These are phyloP conservation scores for Poecilus cupreus DNA, from an alignment of 2,888 invertebrate species.

Conservation along the genomic window DNA sequence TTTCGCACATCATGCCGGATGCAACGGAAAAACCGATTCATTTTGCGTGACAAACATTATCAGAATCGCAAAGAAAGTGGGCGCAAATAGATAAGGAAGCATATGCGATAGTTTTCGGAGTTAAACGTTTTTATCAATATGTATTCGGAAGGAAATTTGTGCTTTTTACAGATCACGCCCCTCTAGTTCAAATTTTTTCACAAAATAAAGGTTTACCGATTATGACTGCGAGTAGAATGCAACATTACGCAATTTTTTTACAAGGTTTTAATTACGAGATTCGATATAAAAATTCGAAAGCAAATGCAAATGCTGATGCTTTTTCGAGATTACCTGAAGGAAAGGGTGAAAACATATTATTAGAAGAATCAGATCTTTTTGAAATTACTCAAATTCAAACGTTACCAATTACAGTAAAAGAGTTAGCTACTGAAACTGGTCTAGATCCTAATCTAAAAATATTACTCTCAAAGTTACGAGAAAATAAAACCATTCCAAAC, in stretches of 20 bases:
- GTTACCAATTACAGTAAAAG: neutral
- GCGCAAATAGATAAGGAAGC: neutral
- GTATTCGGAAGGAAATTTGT: slow-evolving; percentile 8
- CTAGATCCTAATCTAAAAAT: neutral
- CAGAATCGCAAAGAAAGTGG: neutral
- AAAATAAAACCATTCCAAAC: too few species aligned
- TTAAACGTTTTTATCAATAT: neutral
- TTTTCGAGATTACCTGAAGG: too few species aligned
- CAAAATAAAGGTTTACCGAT: neutral
- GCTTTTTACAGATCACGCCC: neutral
- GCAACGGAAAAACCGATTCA: neutral
- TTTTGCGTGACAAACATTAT: neutral
- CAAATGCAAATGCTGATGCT: neutral
- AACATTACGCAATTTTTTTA: neutral
- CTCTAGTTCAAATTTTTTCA: neutral
- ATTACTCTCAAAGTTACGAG: too few species aligned
- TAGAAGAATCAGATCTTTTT: neutral
- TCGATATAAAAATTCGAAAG: neutral
- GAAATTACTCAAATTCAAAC: neutral
- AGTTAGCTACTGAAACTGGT: neutral
- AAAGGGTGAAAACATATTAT: too few species aligned
- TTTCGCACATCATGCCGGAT: neutral
- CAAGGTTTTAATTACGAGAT: neutral
- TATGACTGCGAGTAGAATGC: neutral
- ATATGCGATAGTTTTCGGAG: neutral